These are phyloP conservation scores for Andrena praecox DNA, from an alignment of 2,888 invertebrate genomes.

Conservation along the genomic window DNA sequence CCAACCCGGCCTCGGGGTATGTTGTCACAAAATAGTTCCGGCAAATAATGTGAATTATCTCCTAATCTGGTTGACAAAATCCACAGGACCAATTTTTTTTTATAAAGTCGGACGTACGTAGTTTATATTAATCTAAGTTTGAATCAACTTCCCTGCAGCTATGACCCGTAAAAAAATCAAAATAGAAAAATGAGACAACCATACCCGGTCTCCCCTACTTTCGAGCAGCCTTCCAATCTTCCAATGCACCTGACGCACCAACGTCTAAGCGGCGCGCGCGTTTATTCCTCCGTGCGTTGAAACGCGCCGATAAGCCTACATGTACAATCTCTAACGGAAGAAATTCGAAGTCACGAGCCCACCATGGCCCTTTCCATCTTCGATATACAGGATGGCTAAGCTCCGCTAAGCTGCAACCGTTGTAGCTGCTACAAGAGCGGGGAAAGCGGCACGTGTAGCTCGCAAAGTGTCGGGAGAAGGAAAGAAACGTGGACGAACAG, in stretches of 20 bases:
- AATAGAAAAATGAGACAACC: too few species aligned
- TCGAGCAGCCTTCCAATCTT: neutral
- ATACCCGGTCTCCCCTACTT: too few species aligned
- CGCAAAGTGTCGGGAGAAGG: neutral
- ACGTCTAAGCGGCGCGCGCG: neutral
- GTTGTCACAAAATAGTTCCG: too few species aligned
- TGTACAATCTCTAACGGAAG: neutral
- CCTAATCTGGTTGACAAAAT: too few species aligned
- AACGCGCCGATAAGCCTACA: slow-evolving; percentile 8
- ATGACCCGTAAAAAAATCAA: too few species aligned
- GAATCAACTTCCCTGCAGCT: too few species aligned
- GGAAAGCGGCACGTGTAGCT: neutral
- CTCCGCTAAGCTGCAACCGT: slow-evolving; percentile 63
- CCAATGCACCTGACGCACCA: too few species aligned
- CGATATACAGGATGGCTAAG: slow-evolving; percentile 62
- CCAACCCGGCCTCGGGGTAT: too few species aligned
- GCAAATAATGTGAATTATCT: too few species aligned
- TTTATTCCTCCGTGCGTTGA: slow-evolving; percentile 3
- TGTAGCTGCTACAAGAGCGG: slow-evolving; percentile 28
- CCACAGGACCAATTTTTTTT: too few species aligned
- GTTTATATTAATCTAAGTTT: too few species aligned
- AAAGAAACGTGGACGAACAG: slow-evolving; percentile 26
- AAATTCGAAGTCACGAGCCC: slow-evolving; percentile 20
- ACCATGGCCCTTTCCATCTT: neutral
- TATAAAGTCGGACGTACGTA: too few species aligned